Conservation (phyloP, 2,888 invertebrate genomes). For the Eupithecia pulchellata region DNA sequence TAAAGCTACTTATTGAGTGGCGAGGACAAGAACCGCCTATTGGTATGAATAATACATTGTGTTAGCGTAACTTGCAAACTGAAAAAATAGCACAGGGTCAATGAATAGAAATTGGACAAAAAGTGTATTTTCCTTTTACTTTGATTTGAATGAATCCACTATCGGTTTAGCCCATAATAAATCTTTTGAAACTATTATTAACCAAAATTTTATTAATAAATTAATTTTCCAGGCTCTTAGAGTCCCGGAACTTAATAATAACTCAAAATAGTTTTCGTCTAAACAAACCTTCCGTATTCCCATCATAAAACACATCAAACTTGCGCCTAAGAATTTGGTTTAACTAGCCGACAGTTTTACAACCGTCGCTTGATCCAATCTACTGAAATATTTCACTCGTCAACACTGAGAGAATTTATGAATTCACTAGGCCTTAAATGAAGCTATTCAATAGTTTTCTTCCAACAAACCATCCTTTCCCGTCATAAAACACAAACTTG, state of each 20-base stretch:
- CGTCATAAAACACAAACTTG: slow-evolving; percentile 29
- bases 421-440: not conserved
- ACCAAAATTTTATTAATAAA: no score
- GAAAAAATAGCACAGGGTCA: slow-evolving; percentile 41
- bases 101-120: slow-evolving; percentile 14
- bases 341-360: slow-evolving; percentile 36
- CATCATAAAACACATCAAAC: slow-evolving; percentile 25
- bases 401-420: not conserved
- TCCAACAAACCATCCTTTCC: slow-evolving; percentile 4
- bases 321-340: slow-evolving; percentile 25
- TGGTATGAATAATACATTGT: slow-evolving; percentile 73
- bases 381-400: slow-evolving; percentile 57
- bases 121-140: not conserved
- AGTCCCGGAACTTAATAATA: no score
- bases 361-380: slow-evolving; percentile 38
- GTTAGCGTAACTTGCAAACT: slow-evolving; percentile 56
- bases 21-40: slow-evolving; percentile 55
- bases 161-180: no score
- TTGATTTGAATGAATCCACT: not conserved
- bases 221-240: no score
- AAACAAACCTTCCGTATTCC: slow-evolving; percentile 10
- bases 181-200: no score
- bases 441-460: not conserved
- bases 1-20: slow-evolving; percentile 65
- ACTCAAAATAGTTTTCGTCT: not conserved